A percentile compares a stretch with the other conserved stretches of the same genome.
These are phyloP conservation scores for Tetramorium alpestre DNA, from an alignment of 1,140 invertebrate species.

Conservation along the genomic window DNA sequence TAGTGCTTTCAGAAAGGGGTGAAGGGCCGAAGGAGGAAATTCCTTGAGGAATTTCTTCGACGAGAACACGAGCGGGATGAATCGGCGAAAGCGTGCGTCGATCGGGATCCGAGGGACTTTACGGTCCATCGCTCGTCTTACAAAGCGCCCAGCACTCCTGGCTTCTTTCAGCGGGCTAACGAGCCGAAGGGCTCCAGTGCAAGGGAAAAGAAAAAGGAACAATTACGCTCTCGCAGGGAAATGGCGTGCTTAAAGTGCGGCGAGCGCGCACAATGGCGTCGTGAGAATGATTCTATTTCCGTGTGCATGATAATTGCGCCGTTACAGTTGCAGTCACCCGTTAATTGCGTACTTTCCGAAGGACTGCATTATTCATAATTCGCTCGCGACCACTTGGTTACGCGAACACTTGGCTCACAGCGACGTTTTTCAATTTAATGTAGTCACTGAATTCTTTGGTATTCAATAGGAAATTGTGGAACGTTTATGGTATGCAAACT, in stretches of 20 bases:
- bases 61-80: conserved; percentile 55
- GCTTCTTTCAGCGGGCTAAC: conserved; percentile 73
- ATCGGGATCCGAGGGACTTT: conserved; percentile 72
- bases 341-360: conserved; percentile 67
- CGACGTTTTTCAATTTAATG: conserved; percentile 19
- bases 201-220: conserved; percentile 67
- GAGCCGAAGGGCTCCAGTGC: conserved; percentile 64
- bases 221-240: conserved; percentile 71
- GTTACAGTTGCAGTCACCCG: conserved; percentile 16
- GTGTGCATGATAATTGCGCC: conserved; percentile 70
- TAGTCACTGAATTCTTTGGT: conserved; percentile 12
- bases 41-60: conserved; percentile 48
- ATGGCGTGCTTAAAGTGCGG: conserved; percentile 72
- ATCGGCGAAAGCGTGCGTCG: conserved; percentile 70
- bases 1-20: conserved; percentile 39
- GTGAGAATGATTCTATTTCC: conserved; percentile 73
- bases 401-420: conserved; percentile 33
- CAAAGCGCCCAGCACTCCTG: conserved; percentile 71
- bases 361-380: conserved; percentile 60
- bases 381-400: conserved; percentile 33
- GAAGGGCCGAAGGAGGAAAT: conserved; percentile 63
- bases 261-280: conserved; percentile 64
- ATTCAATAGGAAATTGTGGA: conserved; percentile 2
- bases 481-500: neutral
- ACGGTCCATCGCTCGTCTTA: conserved; percentile 75